Conservation (phyloP, 2,113 vertebrate genomes). For the Pterocles burchelli region DNA sequence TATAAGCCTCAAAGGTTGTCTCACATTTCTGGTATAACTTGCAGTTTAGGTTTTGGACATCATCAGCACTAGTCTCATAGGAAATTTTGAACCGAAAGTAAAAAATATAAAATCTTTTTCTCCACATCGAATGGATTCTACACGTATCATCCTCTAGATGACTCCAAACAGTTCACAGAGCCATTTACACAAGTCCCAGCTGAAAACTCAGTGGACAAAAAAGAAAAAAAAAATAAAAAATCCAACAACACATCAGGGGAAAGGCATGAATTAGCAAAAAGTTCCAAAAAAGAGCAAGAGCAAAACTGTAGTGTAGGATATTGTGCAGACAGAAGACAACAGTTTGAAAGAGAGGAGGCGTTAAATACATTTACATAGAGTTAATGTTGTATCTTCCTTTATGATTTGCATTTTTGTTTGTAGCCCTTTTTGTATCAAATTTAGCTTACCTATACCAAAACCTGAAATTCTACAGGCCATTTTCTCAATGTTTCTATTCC, state of each 20-base stretch:
- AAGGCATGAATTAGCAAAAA: background rate
- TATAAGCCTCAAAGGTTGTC: rapidly evolving
- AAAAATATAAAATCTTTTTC: background rate
- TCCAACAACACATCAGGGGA: background rate
- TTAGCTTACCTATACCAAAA: background rate
- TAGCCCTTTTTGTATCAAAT: background rate
- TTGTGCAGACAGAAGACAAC: background rate
- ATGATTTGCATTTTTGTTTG: background rate
- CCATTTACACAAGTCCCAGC: background rate
- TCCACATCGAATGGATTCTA: background rate
- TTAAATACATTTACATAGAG: background rate
- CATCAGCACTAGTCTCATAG: background rate
- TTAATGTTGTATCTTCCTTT: background rate
- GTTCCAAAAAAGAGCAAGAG: background rate
- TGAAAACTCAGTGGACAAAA: background rate
- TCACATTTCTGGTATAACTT: background rate
- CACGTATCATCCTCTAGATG: background rate
- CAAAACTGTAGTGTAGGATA: background rate
- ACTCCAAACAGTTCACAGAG: background rate
- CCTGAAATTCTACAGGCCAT: background rate
- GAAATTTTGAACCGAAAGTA: background rate
- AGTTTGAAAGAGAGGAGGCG: background rate
- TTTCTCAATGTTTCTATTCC: background rate
- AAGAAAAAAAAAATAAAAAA: no score
- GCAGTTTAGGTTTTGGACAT: background rate